A percentile compares a stretch with the other conserved stretches of the same genome.
Conservation (phyloP, 2,797 vertebrate species). For the Onychomys arenicola region DNA sequence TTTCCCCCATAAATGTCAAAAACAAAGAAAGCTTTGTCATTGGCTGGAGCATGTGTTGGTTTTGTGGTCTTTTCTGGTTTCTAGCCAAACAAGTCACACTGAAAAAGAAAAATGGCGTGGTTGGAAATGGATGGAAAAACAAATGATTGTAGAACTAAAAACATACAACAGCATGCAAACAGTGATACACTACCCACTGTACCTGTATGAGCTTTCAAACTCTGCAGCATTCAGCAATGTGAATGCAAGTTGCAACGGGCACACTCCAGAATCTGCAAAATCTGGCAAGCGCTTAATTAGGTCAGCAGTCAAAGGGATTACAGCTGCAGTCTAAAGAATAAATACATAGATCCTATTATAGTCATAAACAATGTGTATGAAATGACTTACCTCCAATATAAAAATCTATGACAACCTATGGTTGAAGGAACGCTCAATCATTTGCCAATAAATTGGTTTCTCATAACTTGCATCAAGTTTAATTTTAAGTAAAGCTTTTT, state of each 20-base stretch:
- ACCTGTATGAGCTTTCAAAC: conserved; percentile 71
- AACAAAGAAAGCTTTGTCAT: conserved; percentile 55
- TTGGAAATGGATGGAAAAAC: conserved; percentile 46
- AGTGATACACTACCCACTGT: conserved; percentile 64
- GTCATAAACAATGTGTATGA: conserved; percentile 78
- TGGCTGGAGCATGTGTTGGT: conserved; percentile 64
- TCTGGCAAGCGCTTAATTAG: conserved; percentile 76
- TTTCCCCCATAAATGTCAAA: conserved; percentile 46
- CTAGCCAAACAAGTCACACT: conserved; percentile 56
- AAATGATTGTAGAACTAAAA: not conserved
- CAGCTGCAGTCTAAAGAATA: conserved; percentile 71
- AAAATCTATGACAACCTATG: conserved; percentile 91
- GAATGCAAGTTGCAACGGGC: conserved; percentile 1
- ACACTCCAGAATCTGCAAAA: conserved; percentile 68
- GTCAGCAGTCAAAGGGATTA: conserved; percentile 77
- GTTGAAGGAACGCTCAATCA: conserved; percentile 92
- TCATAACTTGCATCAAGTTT: conserved; percentile 99
- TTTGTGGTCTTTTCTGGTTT: conserved; percentile 76
- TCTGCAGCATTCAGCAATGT: conserved; percentile 69
- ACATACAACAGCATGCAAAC: conserved; percentile 24
- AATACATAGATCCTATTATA: conserved; percentile 42
- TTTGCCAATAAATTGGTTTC: conserved; percentile 94
- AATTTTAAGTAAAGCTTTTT: conserved; percentile 94
- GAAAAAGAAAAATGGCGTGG: conserved; percentile 63
- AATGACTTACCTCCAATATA: conserved; percentile 88